A percentile compares a stretch with the other conserved stretches of the same genome.
phyloP scores from a whole-genome alignment of 2,797 vertebrate species.

The Zonotrichia albicollis region DNA sequence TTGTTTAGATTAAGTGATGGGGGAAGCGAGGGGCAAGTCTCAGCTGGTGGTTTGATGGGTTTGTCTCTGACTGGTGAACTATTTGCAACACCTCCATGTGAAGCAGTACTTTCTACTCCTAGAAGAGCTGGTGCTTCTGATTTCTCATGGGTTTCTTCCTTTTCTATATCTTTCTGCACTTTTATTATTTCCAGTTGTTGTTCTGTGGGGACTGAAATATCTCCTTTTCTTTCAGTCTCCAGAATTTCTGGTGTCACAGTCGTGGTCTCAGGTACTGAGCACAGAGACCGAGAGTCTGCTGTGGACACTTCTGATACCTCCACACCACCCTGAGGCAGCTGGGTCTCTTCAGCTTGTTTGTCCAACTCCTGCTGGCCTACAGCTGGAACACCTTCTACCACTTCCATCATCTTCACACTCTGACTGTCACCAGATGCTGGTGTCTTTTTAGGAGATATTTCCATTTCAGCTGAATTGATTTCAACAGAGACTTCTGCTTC shows the following conservation, averaged over 20 bases:
- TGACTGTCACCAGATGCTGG: conserved; percentile 28
- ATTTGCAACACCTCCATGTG: conserved; percentile 74
- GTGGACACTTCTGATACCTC: neutral
- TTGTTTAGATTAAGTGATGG: conserved; percentile 54
- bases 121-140: conserved; percentile 63
- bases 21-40: conserved; percentile 57
- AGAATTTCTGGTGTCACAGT: conserved; percentile 31
- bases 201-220: neutral
- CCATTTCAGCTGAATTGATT: conserved; percentile 53
- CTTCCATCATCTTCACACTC: conserved; percentile 42
- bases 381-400: conserved; percentile 5
- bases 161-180: conserved; percentile 57
- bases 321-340: neutral
- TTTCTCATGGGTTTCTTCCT: conserved; percentile 57
- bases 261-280: neutral
- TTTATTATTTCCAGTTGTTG: conserved; percentile 69
- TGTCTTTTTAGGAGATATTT: conserved; percentile 47
- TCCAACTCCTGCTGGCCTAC: neutral
- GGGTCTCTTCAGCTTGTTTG: conserved; percentile 25
- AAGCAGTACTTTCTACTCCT: conserved; percentile 74
- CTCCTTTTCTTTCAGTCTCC: conserved; percentile 22
- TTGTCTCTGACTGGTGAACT: conserved; percentile 80
- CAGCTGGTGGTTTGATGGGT: conserved; percentile 76
- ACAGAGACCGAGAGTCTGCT: conserved; percentile 44
- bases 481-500: conserved; percentile 57